phyloP scores from a whole-genome alignment of 2,888 invertebrate genomes.

The Platycheirus rosarum region DNA sequence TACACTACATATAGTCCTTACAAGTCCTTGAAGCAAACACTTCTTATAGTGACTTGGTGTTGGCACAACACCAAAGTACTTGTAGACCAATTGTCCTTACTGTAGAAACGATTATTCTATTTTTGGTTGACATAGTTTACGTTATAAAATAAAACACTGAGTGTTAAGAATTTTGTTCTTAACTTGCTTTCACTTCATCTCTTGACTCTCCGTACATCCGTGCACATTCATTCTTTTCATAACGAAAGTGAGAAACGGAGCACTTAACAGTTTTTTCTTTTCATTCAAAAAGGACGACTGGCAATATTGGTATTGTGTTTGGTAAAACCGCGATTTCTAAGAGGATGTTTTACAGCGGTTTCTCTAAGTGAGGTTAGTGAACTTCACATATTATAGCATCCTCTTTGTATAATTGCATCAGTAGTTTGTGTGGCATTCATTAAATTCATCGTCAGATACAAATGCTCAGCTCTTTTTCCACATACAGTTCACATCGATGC shows the following conservation, averaged over 20 bases:
- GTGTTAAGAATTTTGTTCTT: slow-evolving; percentile 19
- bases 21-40: slow-evolving; percentile 30
- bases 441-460: slow-evolving; percentile 38
- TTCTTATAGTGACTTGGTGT: slow-evolving; percentile 30
- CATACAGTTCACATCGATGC: slow-evolving; percentile 27
- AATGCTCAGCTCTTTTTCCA: slow-evolving; percentile 37
- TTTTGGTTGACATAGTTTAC: slow-evolving; percentile 72
- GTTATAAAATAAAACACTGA: slow-evolving; percentile 23
- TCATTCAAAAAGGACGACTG: slow-evolving; percentile 33
- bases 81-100: slow-evolving; percentile 58
- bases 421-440: slow-evolving; percentile 41
- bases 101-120: slow-evolving; percentile 51
- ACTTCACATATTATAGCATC: slow-evolving; percentile 37
- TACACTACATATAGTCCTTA: not conserved
- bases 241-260: slow-evolving; percentile 43
- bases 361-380: slow-evolving; percentile 53
- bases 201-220: slow-evolving; percentile 28
- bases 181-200: slow-evolving; percentile 44
- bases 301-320: not conserved
- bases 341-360: slow-evolving; percentile 37
- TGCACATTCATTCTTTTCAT: not conserved
- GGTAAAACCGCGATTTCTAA: slow-evolving; percentile 6
- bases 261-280: slow-evolving; percentile 44
- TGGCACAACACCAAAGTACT: slow-evolving; percentile 42
- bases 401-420: slow-evolving; percentile 33